Base-by-base conservation (phyloP, 2,797 vertebrate genomes). In the Mareca strepera region DNA sequence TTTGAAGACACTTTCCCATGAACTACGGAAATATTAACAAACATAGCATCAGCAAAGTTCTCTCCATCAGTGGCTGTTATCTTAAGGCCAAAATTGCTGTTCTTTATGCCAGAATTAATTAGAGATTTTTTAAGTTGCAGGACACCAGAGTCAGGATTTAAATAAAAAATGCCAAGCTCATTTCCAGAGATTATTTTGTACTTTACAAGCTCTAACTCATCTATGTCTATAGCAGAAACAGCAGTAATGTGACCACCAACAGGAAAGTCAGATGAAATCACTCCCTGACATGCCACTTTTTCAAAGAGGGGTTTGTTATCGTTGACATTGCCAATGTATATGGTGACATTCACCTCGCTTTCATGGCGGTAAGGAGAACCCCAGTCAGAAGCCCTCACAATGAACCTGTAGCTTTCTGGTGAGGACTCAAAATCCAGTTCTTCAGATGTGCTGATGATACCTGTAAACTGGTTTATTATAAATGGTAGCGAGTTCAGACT, bases 171-270 rank as follows among this genome's bases (percentile, higher is more conserved):
- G 7, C 98, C 99, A 81, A 98, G 97, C 64, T 99, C 99, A 15
- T 99, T 99, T 91, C 99, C 99, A 88, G 99, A 99, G 84, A 99
- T 97, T 5, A 99, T 99, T 97, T 99, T 99, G 94, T 99, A 99
- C 93, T 99, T 99, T 5, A 99, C 99, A 33, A 99, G 98, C 86
- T 99, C 99, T 76, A 99, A 94, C 82, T 99, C 99, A 82, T 99
- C 99, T 69, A 99, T 98, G 89, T 99, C 99, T 52, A 99, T 99
- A 0, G 99, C 99, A 44, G 99, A 99, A 97, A 99, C 98, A 44
- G 99, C 99, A 56, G 99, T 98, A 89, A 99, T 99, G 22, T 99
- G 98, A 90, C 99, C 98, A 20, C 98, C 98, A 11, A 99, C 96
- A 1, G 98, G 98, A 80, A 99, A 99, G 90, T 99, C 99, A 52